A percentile compares a stretch with the other conserved stretches of the same genome.
These are phyloP conservation scores for Drosophila baimaii DNA, from an alignment of 1,140 invertebrate genomes.

Conservation along the genomic window DNA sequence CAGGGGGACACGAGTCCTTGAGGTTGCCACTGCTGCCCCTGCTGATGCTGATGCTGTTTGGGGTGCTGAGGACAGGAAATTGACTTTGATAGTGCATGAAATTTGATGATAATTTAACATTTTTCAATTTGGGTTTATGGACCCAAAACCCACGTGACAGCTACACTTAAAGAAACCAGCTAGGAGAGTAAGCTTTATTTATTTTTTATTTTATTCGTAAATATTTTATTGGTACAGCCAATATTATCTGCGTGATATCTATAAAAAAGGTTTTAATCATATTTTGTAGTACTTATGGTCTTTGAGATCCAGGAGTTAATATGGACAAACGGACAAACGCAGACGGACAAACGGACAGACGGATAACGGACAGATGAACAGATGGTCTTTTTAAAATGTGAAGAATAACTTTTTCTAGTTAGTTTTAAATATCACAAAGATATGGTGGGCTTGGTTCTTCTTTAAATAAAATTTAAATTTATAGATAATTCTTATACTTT, in stretches of 20 bases:
- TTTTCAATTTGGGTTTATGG: constrained; percentile 60
- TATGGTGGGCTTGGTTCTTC: background rate
- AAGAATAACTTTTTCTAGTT: too few species aligned
- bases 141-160: constrained; percentile 21
- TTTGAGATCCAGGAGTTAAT: too few species aligned
- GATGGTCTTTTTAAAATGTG: too few species aligned
- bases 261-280: background rate
- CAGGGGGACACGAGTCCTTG: constrained; percentile 23
- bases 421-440: too few species aligned
- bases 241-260: background rate
- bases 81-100: constrained; percentile 82
- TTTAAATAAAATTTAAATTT: background rate
- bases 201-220: background rate
- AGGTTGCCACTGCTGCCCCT: constrained; percentile 1
- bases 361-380: too few species aligned
- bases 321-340: too few species aligned
- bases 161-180: background rate
- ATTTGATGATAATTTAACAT: constrained; percentile 80
- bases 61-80: constrained; percentile 59
- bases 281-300: too few species aligned
- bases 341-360: too few species aligned
- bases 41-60: background rate
- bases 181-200: too few species aligned
- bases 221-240: too few species aligned
- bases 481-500: background rate